Evolutionary conservation across 2,888 invertebrate genomes (phyloP), one percentile per base, ranked within the genome.

Genomic region (Ommatoiulus sabulosus): DNA sequence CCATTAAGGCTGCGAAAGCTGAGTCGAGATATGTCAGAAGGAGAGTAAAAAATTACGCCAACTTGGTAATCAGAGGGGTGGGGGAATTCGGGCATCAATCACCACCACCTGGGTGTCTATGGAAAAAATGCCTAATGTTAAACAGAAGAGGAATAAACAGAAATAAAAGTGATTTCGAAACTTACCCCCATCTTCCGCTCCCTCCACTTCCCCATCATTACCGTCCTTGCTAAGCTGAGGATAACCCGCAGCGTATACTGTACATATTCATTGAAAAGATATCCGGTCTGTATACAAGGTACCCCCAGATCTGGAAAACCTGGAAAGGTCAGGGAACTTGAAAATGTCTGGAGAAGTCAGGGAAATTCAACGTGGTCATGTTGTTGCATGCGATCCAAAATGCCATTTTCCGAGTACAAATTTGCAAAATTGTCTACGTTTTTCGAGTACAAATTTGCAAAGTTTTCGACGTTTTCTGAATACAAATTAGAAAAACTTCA

Each of bases 21-120:
- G n/a, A 44, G 46, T 85, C 63, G 63, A 85, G 44, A 85, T 85
- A 85, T 85, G 85, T 85, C 85, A 85, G 44, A 46, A 85, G 46
- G 85, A 85, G 46, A 44, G 46, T 85, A 85, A 85, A 85, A 85
- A 46, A 85, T 85, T 85, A 85, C 85, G 44, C 85, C 3, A 85
- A 44, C 85, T 85, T 44, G 46, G 85, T 44, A 85, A 85, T 85
- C 85, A 85, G 85, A 20, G 44, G 44, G 85, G 72, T 72, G 46
- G 85, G 46, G n/a, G 85, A 44, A 35, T 44, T 44, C 8, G 85
- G 85, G 85, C 85, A 85, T 85, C 85, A 85, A 85, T 85, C 85
- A 85, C 85, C 85, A 20, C 44, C 85, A 44, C 85, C 44, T 44
- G 85, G 72, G 72, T 72, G 24, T 72, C 72, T 72, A 20, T 72